Evolutionary conservation across 2,888 invertebrate genomes (phyloP), one percentile per base, ranked within the genome.

Genomic region (Athalia cordata): DNA sequence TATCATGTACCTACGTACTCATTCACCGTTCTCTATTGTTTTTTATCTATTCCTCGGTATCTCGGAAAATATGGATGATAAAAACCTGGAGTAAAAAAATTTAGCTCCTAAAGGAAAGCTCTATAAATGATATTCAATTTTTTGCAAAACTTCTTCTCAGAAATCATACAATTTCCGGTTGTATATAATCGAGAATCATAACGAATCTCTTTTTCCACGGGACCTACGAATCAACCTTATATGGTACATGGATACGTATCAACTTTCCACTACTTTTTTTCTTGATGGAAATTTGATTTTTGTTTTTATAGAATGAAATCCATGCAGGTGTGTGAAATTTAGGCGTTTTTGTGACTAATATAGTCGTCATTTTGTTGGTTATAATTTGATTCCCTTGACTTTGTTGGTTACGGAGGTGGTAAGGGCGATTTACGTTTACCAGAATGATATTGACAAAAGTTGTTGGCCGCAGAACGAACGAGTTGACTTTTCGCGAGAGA

Each of bases 141-240:
- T 29, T 45, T 29, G 45, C 7, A 50, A 52, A 7, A 50, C 66
- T 66, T 50, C 50, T 49, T 45, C 13, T n/a, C 3, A 13, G 50
- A 9, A 49, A 50, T 67, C 50, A 67, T 50, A 50, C 67, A 50
- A 67, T 67, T 67, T 52, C 15, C 7, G 15, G 9, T 67, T 50
- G 49, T 13, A 50, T 15, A 29, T 29, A 29, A 9, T 29, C 50
- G 5, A 9, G n/a, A 67, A 64, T 64, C 47, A 43, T 64, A 64
- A 64, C 64, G 45, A 50, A 67, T 67, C 49, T 50, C 29, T 7
- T 15, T 29, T 15, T 47, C n/a, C 13, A 5, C 50, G 43, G n/a
- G 9, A 64, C 8, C 6, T 64, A 9, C 8, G 45, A 5, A 9
- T 11, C 6, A 11, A 43, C 2, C 3, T 43, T 43, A 1, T 6